Evolutionary conservation across 2,888 invertebrate species (phyloP).

Genomic region (Busseola fusca): DNA sequence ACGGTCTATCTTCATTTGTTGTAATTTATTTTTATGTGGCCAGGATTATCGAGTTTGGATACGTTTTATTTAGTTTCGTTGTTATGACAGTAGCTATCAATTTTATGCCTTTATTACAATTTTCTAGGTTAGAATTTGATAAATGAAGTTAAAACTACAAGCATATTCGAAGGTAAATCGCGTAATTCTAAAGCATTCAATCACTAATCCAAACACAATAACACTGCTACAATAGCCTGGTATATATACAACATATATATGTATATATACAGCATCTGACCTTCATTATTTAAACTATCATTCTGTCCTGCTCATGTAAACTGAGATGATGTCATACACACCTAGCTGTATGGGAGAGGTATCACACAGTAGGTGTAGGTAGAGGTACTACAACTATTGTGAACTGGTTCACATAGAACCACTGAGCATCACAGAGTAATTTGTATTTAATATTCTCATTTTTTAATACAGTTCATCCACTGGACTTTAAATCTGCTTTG

Average conservation of each 20-base stretch:
- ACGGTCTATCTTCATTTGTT: constrained; percentile 69
- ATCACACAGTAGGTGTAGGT: too few relatives aligned
- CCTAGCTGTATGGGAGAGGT: constrained; percentile 9
- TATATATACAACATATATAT: constrained; percentile 37
- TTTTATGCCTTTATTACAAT: constrained; percentile 37
- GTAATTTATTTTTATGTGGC: constrained; percentile 51
- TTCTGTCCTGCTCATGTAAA: constrained; percentile 65
- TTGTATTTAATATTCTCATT: constrained; percentile 43
- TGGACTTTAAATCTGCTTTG: constrained; percentile 45
- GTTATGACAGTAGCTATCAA: constrained; percentile 33
- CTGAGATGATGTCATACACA: constrained; percentile 73
- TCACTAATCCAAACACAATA: constrained; percentile 46
- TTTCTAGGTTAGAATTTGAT: constrained; percentile 72
- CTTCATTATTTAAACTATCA: constrained; percentile 63
- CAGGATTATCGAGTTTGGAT: constrained; percentile 36
- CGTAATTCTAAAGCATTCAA: constrained; percentile 35
- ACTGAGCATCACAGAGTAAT: constrained; percentile 12
- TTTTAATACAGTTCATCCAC: constrained; percentile 48
- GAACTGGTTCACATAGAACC: background rate
- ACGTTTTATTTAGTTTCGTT: constrained; percentile 11
- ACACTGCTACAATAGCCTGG: constrained; percentile 22
- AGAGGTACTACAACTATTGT: constrained; percentile 5
- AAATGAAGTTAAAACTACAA: constrained; percentile 81
- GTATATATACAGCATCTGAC: constrained; percentile 55
- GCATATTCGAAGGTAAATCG: constrained; percentile 76